These are phyloP conservation scores for Pseudomyrmex pallidus DNA, from an alignment of 1,140 invertebrate genomes.

Conservation along the genomic window DNA sequence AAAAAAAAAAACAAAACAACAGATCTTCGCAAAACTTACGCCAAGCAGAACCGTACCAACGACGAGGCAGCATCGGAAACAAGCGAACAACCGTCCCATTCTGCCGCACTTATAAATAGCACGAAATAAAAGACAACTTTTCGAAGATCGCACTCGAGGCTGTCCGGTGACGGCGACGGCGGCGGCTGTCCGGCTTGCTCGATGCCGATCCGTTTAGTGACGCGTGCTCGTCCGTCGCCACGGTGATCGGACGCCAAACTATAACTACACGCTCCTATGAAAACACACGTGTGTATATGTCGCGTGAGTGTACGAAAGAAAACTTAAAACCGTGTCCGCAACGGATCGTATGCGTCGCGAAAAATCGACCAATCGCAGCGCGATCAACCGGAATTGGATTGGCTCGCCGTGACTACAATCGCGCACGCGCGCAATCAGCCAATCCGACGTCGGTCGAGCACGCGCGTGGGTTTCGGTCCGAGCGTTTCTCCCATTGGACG, in stretches of 20 bases:
- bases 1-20: not conserved
- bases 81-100: slow-evolving; percentile 71
- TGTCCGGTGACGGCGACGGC: not conserved
- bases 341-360: too few species aligned
- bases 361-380: too few species aligned
- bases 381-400: too few species aligned
- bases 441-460: too few species aligned
- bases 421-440: too few species aligned
- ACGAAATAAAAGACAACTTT: slow-evolving; percentile 3
- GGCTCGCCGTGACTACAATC: too few species aligned
- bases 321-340: too few species aligned
- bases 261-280: too few species aligned
- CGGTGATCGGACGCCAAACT: slow-evolving; percentile 55
- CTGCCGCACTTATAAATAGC: slow-evolving; percentile 44
- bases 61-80: slow-evolving; percentile 76
- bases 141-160: slow-evolving; percentile 7
- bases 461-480: too few species aligned
- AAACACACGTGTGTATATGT: too few species aligned
- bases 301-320: too few species aligned
- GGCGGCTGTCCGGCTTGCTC: not conserved
- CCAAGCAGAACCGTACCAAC: slow-evolving; percentile 74
- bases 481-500: too few species aligned
- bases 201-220: not conserved
- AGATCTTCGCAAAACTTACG: slow-evolving; percentile 72
- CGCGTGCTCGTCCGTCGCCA: slow-evolving; percentile 47